phyloP scores from a whole-genome alignment of 64 coral and sea anemone species.

The Pocillopora verrucosa region DNA sequence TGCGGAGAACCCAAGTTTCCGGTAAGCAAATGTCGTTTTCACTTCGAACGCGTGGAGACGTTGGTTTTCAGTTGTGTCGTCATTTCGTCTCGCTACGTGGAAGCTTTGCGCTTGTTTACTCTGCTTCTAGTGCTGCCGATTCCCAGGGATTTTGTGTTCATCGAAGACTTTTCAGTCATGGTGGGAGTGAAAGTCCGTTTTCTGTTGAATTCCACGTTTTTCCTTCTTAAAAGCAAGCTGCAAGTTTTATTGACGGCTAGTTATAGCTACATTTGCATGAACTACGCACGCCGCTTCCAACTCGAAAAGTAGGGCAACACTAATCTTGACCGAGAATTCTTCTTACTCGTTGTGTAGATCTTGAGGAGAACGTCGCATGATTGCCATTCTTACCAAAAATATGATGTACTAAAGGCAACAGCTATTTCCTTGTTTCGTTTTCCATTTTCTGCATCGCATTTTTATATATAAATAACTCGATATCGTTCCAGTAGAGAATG shows the following conservation, averaged over 20 bases:
- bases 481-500: slow-evolving; percentile 21
- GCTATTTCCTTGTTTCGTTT: slow-evolving; percentile 41
- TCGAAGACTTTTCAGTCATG: background rate
- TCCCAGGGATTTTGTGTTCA: background rate
- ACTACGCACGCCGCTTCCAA: slow-evolving; percentile 14
- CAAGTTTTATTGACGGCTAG: slow-evolving; percentile 28
- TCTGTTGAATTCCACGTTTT: background rate
- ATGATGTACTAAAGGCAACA: background rate
- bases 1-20: slow-evolving; percentile 22
- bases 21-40: slow-evolving; percentile 43
- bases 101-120: slow-evolving; percentile 23
- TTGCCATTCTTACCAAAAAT: background rate
- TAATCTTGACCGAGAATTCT: background rate
- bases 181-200: background rate
- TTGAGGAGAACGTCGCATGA: background rate
- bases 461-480: background rate
- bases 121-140: background rate
- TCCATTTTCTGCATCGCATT: background rate
- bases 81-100: slow-evolving; percentile 29
- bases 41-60: slow-evolving; percentile 32
- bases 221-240: background rate
- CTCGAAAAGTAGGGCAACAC: background rate
- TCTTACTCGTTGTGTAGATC: background rate
- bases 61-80: slow-evolving; percentile 38
- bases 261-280: slow-evolving; percentile 25